Conservation (phyloP, 2,113 vertebrate genomes). For the Saccopteryx leptura region DNA sequence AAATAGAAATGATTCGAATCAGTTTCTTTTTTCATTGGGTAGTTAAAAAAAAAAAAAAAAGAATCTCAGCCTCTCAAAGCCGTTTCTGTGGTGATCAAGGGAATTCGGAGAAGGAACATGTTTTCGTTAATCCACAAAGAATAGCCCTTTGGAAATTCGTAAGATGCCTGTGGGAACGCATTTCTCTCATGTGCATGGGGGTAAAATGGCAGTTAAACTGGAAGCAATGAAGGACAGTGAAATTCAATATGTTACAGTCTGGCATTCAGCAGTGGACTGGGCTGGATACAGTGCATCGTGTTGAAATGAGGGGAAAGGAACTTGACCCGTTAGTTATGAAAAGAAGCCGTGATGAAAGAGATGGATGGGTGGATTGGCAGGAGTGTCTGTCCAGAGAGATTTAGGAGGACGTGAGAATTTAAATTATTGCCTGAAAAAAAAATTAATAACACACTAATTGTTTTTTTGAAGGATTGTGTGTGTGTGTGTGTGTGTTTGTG, state of each 20-base stretch:
- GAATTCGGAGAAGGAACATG: slow-evolving; percentile 53
- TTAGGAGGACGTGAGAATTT: slow-evolving; percentile 85
- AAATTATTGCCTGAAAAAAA: slow-evolving; percentile 62
- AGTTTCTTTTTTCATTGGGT: not conserved
- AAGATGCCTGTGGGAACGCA: slow-evolving; percentile 61
- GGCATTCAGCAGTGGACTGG: slow-evolving; percentile 65
- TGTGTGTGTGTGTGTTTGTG: not conserved
- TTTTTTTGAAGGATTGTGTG: slow-evolving; percentile 6
- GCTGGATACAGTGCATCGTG: slow-evolving; percentile 80
- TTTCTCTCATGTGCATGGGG: slow-evolving; percentile 36
- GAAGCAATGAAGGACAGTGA: slow-evolving; percentile 75
- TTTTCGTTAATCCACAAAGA: slow-evolving; percentile 74
- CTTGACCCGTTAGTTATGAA: slow-evolving; percentile 87
- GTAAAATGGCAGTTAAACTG: slow-evolving; percentile 80
- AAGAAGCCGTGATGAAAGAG: slow-evolving; percentile 87
- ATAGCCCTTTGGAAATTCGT: slow-evolving; percentile 66
- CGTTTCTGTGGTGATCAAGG: slow-evolving; percentile 65
- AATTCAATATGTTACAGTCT: slow-evolving; percentile 29
- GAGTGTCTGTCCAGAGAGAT: slow-evolving; percentile 83
- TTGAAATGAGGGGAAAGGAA: slow-evolving; percentile 86
- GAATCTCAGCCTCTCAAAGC: slow-evolving; percentile 38
- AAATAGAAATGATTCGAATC: slow-evolving; percentile 20
- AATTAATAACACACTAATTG: not conserved
- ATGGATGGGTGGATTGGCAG: slow-evolving; percentile 83
- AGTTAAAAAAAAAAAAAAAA: slow-evolving; percentile 10